These are phyloP conservation scores for Phanerotoma sp. DNA, from an alignment of 2,888 invertebrate genomes.

Conservation along the genomic window DNA sequence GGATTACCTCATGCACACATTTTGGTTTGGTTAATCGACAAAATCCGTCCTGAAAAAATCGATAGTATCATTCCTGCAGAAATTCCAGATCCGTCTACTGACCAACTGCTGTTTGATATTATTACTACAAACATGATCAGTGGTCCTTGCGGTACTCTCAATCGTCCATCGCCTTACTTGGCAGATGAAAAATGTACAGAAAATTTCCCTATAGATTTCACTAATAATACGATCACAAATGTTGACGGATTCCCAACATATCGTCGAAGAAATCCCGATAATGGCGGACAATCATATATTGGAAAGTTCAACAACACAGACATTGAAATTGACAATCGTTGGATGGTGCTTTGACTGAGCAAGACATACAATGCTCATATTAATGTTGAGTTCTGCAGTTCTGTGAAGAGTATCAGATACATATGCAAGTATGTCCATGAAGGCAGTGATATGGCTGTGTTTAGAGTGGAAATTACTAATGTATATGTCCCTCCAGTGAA, in stretches of 20 bases:
- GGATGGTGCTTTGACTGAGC: too few species aligned
- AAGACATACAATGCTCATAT: constrained; percentile 46
- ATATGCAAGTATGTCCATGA: constrained; percentile 45
- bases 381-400: constrained; percentile 54
- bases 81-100: constrained; percentile 37
- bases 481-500: neutral
- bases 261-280: neutral
- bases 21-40: constrained; percentile 41
- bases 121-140: too few species aligned
- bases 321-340: constrained; percentile 29
- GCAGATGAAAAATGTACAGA: constrained; percentile 39
- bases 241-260: constrained; percentile 8
- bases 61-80: constrained; percentile 29
- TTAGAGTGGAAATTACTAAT: constrained; percentile 25
- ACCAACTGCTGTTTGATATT: too few species aligned
- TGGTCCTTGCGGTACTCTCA: too few species aligned
- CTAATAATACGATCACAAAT: neutral
- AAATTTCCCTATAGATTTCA: constrained; percentile 36
- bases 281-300: neutral
- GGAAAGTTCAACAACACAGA: too few species aligned
- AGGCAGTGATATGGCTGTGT: constrained; percentile 37
- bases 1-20: constrained; percentile 45
- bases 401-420: constrained; percentile 45
- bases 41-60: constrained; percentile 14
- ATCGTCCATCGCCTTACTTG: too few species aligned